Evolutionary conservation across 2,797 vertebrate genomes (phyloP).

Genomic region (Zalophus californianus): DNA sequence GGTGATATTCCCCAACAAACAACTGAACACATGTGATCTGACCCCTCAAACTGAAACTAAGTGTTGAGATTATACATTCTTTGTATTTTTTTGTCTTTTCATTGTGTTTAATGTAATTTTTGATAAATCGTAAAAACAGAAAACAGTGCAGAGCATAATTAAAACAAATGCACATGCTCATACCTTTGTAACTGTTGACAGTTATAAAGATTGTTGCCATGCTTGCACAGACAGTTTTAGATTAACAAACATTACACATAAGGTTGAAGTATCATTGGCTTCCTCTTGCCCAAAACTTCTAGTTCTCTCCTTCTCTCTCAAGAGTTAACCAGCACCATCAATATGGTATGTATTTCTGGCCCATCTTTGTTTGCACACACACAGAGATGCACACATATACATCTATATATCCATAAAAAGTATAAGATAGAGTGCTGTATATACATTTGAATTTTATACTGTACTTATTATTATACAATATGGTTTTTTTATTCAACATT

Average conservation of each 20-base stretch:
- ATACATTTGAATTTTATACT: not conserved
- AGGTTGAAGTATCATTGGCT: not conserved
- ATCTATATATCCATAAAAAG: not conserved
- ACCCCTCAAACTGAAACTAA: not conserved
- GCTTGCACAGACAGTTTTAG: not conserved
- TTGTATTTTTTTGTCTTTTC: not conserved
- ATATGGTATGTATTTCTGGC: not conserved
- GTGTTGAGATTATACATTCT: not conserved
- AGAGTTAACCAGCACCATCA: not conserved
- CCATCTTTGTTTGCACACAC: not conserved
- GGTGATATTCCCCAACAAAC: not conserved
- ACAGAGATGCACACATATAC: not conserved
- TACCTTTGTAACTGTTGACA: not conserved
- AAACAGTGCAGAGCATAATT: not conserved
- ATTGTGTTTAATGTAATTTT: constrained; percentile 25
- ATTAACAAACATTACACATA: not conserved
- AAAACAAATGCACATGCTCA: not conserved
- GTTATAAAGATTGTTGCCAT: not conserved
- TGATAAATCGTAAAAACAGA: not conserved
- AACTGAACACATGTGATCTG: not conserved
- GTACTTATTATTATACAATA: not conserved
- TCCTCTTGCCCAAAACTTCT: not conserved
- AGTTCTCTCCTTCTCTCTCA: not conserved
- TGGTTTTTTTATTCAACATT: not conserved
- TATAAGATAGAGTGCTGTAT: not conserved